Percentiles rank a stretch among this genome's conserved stretches.
Evolutionary conservation across 1,140 invertebrate species (phyloP).

Genomic region (Lerema accius): DNA sequence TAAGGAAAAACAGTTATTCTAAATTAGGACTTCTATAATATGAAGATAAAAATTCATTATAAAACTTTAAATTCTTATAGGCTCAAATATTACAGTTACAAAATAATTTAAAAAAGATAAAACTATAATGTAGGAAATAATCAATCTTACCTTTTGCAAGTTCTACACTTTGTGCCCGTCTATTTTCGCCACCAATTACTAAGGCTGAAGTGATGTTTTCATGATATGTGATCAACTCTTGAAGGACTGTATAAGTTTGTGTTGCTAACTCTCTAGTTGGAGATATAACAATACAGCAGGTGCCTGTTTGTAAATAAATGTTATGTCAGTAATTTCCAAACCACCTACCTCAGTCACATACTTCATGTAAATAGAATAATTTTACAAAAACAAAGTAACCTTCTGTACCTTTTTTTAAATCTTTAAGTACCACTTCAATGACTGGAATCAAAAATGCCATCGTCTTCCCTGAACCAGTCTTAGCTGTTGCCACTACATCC

Average conservation of each 20-base stretch:
- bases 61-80: too few relatives aligned
- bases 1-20: too few relatives aligned
- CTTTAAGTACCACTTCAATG: slow-evolving; percentile 87
- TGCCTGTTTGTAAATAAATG: too few relatives aligned
- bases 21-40: too few relatives aligned
- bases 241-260: slow-evolving; percentile 95
- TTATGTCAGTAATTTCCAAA: too few relatives aligned
- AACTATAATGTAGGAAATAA: too few relatives aligned
- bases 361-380: background rate
- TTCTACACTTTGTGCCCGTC: slow-evolving; percentile 83
- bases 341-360: too few relatives aligned
- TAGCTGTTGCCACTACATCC: slow-evolving; percentile 96
- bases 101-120: too few relatives aligned
- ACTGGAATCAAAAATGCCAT: slow-evolving; percentile 95
- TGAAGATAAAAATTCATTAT: too few relatives aligned
- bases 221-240: slow-evolving; percentile 92
- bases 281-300: slow-evolving; percentile 93
- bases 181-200: slow-evolving; percentile 94
- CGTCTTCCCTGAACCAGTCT: slow-evolving; percentile 90
- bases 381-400: slow-evolving; percentile 85
- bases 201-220: slow-evolving; percentile 91
- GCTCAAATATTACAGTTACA: too few relatives aligned
- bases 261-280: slow-evolving; percentile 96
- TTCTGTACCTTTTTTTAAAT: slow-evolving; percentile 85
- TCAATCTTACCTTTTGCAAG: slow-evolving; percentile 51